These are phyloP conservation scores for Ostrea edulis DNA, from an alignment of 1,140 invertebrate genomes.

Conservation along the genomic window DNA sequence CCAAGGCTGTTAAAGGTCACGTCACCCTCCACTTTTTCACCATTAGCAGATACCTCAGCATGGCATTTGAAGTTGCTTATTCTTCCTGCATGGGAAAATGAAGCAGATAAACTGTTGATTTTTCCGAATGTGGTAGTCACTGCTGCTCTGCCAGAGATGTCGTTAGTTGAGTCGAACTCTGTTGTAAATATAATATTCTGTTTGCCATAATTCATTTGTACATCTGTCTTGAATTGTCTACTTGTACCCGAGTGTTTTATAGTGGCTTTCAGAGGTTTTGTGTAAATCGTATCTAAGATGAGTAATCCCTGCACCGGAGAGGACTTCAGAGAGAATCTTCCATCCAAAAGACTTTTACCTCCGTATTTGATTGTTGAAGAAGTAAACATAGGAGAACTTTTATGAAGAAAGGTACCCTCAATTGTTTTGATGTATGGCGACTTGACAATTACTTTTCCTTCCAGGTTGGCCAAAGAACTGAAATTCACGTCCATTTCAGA, in stretches of 20 bases:
- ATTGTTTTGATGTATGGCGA: constrained; percentile 44
- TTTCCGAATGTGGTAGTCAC: constrained; percentile 35
- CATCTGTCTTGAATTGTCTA: constrained; percentile 28
- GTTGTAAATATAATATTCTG: background rate
- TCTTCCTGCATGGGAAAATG: constrained; percentile 12
- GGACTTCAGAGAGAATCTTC: background rate
- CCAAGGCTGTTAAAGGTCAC: background rate
- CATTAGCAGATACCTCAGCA: constrained; percentile 41
- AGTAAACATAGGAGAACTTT: background rate
- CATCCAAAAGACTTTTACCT: constrained; percentile 28
- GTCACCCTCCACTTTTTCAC: constrained; percentile 40
- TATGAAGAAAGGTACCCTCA: constrained; percentile 36
- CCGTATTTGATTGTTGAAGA: constrained; percentile 29
- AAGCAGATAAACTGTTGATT: background rate
- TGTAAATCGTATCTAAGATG: background rate
- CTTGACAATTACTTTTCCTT: constrained; percentile 43
- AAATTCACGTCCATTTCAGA: constrained; percentile 49
- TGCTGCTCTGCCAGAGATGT: constrained; percentile 9
- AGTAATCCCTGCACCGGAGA: background rate
- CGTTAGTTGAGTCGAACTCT: constrained; percentile 42
- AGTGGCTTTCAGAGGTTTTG: background rate
- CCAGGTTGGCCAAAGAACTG: constrained; percentile 42
- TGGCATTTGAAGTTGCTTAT: constrained; percentile 35
- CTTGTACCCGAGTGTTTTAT: constrained; percentile 18
- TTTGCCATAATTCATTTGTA: constrained; percentile 37